Evolutionary conservation across 1,140 invertebrate genomes (phyloP), one percentile per base, ranked within the genome.

Genomic region (Caenorhabditis latens): DNA sequence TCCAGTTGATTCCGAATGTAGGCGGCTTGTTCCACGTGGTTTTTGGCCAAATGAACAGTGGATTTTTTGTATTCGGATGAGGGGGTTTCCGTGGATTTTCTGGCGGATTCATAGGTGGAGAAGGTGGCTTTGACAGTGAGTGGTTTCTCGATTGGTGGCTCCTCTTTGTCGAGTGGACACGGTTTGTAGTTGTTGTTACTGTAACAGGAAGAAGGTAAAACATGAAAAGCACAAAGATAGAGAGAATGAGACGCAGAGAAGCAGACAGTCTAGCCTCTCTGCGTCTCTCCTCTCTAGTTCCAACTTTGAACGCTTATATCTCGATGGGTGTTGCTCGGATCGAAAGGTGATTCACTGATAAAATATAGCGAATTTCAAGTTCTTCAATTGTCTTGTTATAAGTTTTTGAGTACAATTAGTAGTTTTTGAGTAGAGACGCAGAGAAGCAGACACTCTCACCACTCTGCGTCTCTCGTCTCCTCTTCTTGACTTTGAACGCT

Each of bases 141-240:
- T 32, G 32, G 6, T 50, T 79, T 79, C 19, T n/a, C 11, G 13
- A 50, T 71, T 6, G 55, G n/a, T n/a, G 65, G 46, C 21, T 79
- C 53, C n/a, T 79, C 46, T 4, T 50, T 11, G 4, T 79, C 46
- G 21, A 53, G 46, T 6, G 71, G 71, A 42, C 71, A 79, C 14
- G 46, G n/a, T 13, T 79, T 79, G 46, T 79, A 79, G 71, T 79
- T 79, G 71, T 79, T 79, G 71, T 79, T 79, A 32, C 65, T 71
- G 65, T 40, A 63, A 46, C 24, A 3, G 3, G n/a, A 58, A 19
- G n/a, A 7, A 32, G 32, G 0, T 32, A 32, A 32, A 32, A 32
- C 32, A 32, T 32, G 32, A 32, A 32, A 32, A 32, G 1, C 32
- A 32, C 32, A 32, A 32, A 32, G 32, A 1, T 32, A 32, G 32